Percentiles rank a stretch among this genome's conserved stretches.
phyloP scores from a whole-genome alignment of 2,888 invertebrate genomes.

The Hemithea aestivaria region DNA sequence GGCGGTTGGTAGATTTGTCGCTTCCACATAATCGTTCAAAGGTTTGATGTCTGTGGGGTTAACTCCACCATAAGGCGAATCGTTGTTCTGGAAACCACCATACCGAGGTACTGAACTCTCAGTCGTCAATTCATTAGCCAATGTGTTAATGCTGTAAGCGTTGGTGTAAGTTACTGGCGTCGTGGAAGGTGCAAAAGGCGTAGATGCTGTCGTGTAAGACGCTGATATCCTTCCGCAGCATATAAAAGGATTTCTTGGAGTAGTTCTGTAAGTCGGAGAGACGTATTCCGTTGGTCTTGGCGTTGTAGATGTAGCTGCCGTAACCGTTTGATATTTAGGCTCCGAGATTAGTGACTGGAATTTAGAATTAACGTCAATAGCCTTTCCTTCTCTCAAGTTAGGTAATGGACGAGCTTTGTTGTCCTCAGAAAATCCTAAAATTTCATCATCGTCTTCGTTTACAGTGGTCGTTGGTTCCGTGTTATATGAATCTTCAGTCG shows the following conservation, averaged over 20 bases:
- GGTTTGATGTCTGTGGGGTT: constrained; percentile 65
- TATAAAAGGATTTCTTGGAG: constrained; percentile 56
- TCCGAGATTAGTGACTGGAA: constrained; percentile 8
- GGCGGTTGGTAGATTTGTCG: constrained; percentile 64
- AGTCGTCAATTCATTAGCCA: constrained; percentile 47
- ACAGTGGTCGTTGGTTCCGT: constrained; percentile 80
- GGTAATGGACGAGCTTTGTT: constrained; percentile 49
- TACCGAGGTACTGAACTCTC: constrained; percentile 51
- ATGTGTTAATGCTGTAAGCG: constrained; percentile 45
- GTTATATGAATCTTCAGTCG: constrained; percentile 57
- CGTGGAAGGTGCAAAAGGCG: constrained; percentile 41
- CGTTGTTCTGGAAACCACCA: constrained; percentile 70
- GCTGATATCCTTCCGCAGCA: constrained; percentile 70
- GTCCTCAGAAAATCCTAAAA: constrained; percentile 87
- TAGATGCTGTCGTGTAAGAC: constrained; percentile 62
- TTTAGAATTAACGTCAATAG: constrained; percentile 43
- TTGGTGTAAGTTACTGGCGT: constrained; percentile 66
- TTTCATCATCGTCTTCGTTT: constrained; percentile 86
- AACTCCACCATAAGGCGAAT: constrained; percentile 71
- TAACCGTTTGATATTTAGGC: constrained; percentile 20
- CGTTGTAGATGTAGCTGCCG: constrained; percentile 36
- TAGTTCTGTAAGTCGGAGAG: constrained; percentile 43
- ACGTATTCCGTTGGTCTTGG: constrained; percentile 38
- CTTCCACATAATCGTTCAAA: constrained; percentile 64
- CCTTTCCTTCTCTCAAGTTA: constrained; percentile 62